These are phyloP conservation scores for Holacanthus passer DNA, from an alignment of 2,113 vertebrate species.

Conservation along the genomic window DNA sequence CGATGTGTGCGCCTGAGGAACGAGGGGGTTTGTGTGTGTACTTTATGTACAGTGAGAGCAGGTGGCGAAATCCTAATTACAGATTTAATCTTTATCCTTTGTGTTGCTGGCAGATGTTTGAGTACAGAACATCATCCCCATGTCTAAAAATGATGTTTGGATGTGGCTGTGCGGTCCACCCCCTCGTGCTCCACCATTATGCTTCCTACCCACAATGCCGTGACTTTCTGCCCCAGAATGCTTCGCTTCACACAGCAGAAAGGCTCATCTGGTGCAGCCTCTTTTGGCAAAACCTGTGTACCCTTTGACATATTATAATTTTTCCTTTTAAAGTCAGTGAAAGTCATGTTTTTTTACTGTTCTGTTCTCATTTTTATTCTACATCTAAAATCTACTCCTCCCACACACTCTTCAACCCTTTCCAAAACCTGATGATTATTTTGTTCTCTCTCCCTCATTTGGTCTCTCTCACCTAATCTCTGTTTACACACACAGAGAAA, in stretches of 20 bases:
- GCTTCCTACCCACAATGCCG: neutral
- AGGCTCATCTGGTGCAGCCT: constrained; percentile 14
- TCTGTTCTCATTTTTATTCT: neutral
- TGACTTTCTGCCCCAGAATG: constrained; percentile 8
- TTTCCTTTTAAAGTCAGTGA: neutral
- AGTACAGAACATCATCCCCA: neutral
- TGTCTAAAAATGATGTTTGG: neutral
- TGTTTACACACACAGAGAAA: constrained; percentile 10
- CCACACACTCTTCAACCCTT: neutral
- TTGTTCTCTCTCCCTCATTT: constrained; percentile 28
- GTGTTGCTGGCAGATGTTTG: neutral
- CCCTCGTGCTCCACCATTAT: too few species aligned
- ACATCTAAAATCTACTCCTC: constrained; percentile 15
- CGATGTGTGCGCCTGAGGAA: neutral
- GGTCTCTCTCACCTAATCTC: constrained; percentile 39
- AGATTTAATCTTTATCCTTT: neutral
- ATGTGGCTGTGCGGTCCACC: neutral
- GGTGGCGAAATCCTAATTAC: neutral
- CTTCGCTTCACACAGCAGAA: constrained; percentile 12
- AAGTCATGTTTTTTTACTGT: neutral
- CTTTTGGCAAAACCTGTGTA: neutral
- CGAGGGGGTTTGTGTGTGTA: neutral
- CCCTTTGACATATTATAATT: constrained; percentile 4
- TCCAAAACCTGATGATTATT: constrained; percentile 30
- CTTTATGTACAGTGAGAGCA: neutral